A percentile compares a stretch with the other conserved stretches of the same genome.
Evolutionary conservation across 2,113 vertebrate species (phyloP).

Genomic region (Aramus guarauna): DNA sequence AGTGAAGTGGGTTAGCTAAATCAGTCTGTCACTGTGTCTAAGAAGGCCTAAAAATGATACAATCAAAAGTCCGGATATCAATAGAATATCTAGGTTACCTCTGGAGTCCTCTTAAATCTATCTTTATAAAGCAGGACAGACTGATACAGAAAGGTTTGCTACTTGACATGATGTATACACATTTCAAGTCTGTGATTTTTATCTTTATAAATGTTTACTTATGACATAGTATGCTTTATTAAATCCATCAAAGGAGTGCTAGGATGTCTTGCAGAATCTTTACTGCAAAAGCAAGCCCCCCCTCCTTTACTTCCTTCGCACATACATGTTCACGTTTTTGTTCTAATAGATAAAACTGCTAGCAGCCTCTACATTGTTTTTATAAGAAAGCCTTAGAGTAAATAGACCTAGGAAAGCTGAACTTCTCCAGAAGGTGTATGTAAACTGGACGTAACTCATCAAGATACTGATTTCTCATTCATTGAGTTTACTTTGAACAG

Average conservation of each 20-base stretch:
- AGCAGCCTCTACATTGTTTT: neutral
- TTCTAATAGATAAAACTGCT: neutral
- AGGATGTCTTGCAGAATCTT: neutral
- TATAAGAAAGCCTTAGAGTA: neutral
- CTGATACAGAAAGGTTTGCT: neutral
- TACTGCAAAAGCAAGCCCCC: neutral
- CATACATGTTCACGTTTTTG: neutral
- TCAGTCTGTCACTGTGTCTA: neutral
- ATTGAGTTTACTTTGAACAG: neutral
- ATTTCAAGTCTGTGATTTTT: neutral
- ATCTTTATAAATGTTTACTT: neutral
- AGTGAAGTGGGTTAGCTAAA: neutral
- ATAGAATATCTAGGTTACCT: neutral
- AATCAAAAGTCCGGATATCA: neutral
- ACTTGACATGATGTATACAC: neutral
- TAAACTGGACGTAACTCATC: neutral
- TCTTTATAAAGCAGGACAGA: neutral
- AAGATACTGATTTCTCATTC: neutral
- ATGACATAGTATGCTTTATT: neutral
- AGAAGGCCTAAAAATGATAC: neutral
- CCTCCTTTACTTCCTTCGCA: neutral
- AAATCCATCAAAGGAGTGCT: neutral
- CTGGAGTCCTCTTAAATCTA: neutral
- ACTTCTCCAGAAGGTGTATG: fast-evolving
- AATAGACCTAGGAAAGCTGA: neutral